These are phyloP conservation scores for Heliconius himera DNA, from an alignment of 1,140 invertebrate genomes.

Conservation along the genomic window DNA sequence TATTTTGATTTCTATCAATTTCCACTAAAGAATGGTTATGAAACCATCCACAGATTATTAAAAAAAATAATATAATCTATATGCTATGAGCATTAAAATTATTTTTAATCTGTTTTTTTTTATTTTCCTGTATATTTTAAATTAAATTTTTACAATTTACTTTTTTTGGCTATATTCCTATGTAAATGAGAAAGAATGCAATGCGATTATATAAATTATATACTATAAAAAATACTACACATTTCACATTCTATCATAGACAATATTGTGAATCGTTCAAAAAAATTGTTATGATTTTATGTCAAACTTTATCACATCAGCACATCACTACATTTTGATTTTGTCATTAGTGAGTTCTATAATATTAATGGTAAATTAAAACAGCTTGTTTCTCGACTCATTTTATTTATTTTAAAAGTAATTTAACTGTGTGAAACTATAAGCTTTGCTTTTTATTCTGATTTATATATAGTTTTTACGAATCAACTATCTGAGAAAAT, in stretches of 20 bases:
- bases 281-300: background rate
- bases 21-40: slow-evolving; percentile 46
- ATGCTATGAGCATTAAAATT: too few relatives aligned
- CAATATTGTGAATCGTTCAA: background rate
- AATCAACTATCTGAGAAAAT: slow-evolving; percentile 17
- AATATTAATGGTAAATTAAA: background rate
- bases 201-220: too few relatives aligned
- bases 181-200: too few relatives aligned
- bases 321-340: background rate
- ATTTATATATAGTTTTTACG: slow-evolving; percentile 15
- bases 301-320: background rate
- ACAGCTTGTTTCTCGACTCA: background rate
- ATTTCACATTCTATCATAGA: background rate
- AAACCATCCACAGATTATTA: slow-evolving; percentile 43
- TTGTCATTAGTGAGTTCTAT: background rate
- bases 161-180: too few relatives aligned
- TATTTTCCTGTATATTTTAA: background rate
- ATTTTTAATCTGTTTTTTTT: background rate
- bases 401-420: background rate
- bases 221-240: background rate
- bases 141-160: too few relatives aligned
- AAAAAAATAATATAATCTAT: too few relatives aligned
- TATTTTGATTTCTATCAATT: slow-evolving; percentile 28
- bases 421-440: background rate
- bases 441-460: slow-evolving; percentile 12